A percentile compares a stretch with the other conserved stretches of the same genome.
phyloP scores from a whole-genome alignment of 2,797 vertebrate species.

The Bradypodion pumilum region DNA sequence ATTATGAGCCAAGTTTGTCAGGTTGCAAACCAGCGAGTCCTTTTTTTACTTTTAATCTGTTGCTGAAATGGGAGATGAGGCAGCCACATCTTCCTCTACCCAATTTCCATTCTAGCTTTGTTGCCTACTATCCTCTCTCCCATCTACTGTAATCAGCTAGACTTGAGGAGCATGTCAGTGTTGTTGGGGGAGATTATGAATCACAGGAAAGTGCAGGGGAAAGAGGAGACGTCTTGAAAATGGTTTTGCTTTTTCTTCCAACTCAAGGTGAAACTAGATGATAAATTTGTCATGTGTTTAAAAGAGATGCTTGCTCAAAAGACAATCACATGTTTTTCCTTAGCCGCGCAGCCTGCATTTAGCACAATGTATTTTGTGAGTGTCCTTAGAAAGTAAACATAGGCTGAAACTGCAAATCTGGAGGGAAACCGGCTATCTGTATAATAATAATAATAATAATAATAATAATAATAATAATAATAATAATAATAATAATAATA shows the following conservation, averaged over 20 bases:
- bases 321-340: no score
- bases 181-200: not conserved
- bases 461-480: no score
- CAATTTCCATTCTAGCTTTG: not conserved
- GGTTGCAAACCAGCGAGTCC: not conserved
- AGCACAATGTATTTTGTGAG: no score
- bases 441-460: no score
- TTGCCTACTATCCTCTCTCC: not conserved
- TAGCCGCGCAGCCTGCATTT: no score
- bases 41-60: no score
- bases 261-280: not conserved
- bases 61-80: not conserved
- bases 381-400: no score
- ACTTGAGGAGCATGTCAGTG: not conserved
- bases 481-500: no score
- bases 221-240: not conserved
- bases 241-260: not conserved
- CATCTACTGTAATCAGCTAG: not conserved
- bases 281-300: no score
- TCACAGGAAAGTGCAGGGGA: not conserved
- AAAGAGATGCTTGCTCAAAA: no score
- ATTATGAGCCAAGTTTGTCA: not conserved
- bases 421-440: no score
- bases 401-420: no score
- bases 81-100: not conserved